These are phyloP conservation scores for Podargus strigoides DNA, from an alignment of 2,797 vertebrate species.

Conservation along the genomic window DNA sequence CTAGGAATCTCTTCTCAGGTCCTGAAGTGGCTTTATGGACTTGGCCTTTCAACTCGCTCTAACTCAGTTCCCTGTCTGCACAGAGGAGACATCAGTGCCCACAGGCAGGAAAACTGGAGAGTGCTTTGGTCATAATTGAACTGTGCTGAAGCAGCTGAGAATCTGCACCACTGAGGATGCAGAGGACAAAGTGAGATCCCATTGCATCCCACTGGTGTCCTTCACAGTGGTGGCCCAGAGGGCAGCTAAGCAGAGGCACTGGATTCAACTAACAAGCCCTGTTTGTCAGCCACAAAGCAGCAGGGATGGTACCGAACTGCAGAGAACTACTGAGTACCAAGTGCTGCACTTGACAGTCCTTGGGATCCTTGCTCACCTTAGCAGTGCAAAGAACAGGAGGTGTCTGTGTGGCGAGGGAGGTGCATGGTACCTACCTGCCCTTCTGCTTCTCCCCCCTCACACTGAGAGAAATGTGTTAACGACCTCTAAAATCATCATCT, in stretches of 20 bases:
- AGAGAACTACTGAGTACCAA: neutral
- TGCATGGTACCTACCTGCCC: neutral
- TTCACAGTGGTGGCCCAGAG: neutral
- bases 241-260: neutral
- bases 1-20: neutral
- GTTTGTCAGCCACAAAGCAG: neutral
- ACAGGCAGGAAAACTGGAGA: neutral
- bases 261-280: neutral
- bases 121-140: neutral
- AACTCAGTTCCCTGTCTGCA: neutral
- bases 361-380: neutral
- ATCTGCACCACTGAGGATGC: neutral
- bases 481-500: neutral
- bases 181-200: neutral
- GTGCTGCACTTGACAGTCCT: neutral
- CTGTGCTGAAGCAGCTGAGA: neutral
- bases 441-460: neutral
- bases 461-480: neutral
- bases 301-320: neutral
- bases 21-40: neutral
- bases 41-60: neutral
- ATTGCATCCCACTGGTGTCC: neutral
- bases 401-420: accelerated
- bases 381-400: neutral
- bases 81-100: neutral